A percentile compares a stretch with the other conserved stretches of the same genome.
phyloP scores from a whole-genome alignment of 1,140 invertebrate species.

The Drosophila bipectinata region DNA sequence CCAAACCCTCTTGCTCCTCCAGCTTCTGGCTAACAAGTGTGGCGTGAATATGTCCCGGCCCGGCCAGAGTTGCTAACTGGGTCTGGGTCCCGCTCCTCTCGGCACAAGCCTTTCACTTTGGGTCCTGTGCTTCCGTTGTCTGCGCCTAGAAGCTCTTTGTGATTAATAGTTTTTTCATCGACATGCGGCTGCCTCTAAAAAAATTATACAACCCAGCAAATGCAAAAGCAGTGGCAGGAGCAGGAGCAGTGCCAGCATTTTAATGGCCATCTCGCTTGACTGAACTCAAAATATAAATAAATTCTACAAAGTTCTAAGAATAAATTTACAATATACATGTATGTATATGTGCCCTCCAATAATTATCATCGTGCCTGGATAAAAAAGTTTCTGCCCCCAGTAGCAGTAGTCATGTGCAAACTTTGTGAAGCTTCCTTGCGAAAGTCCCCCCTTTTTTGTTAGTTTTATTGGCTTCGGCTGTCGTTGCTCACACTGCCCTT shows the following conservation, averaged over 20 bases:
- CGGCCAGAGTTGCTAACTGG: conserved; percentile 25
- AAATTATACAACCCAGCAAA: conserved; percentile 24
- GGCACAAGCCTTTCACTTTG: conserved; percentile 26
- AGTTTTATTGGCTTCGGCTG: conserved; percentile 50
- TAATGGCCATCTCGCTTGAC: conserved; percentile 14
- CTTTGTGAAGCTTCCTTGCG: conserved; percentile 12
- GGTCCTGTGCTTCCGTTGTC: conserved; percentile 4
- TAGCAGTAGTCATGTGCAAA: conserved; percentile 11
- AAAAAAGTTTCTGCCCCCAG: conserved; percentile 19
- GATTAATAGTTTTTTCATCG: conserved; percentile 58
- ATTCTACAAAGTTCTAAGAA: conserved; percentile 19
- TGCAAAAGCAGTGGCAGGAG: not conserved
- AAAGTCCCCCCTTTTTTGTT: conserved; percentile 19
- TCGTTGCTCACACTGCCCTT: conserved; percentile 49
- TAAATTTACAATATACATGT: conserved; percentile 14
- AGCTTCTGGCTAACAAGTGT: conserved; percentile 42
- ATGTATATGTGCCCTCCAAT: conserved; percentile 18
- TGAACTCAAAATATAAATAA: conserved; percentile 48
- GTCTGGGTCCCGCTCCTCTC: conserved; percentile 2
- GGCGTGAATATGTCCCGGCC: conserved; percentile 48
- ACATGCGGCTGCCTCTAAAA: conserved; percentile 22
- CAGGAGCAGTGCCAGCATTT: not conserved
- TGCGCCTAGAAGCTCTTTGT: conserved; percentile 17
- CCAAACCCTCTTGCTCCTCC: not conserved
- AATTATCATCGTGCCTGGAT: conserved; percentile 28